phyloP scores from a whole-genome alignment of 2,888 invertebrate genomes.

The Linhomoeus sp. region DNA sequence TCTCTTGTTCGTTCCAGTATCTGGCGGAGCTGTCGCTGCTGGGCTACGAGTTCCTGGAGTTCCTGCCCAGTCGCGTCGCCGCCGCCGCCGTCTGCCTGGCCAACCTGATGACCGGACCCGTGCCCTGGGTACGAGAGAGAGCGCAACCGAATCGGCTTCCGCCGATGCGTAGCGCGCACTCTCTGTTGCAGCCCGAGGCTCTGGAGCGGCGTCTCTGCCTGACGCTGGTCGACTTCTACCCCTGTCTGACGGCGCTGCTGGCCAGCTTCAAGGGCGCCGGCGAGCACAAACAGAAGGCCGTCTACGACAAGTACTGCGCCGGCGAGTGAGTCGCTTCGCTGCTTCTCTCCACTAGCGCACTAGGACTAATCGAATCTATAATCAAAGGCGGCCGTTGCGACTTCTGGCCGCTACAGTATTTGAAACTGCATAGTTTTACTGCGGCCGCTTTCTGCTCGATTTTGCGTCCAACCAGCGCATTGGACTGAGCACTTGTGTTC shows the following conservation, averaged over 20 bases:
- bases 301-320: conserved; percentile 28
- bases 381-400: too few relatives aligned
- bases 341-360: too few relatives aligned
- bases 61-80: conserved; percentile 29
- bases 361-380: too few relatives aligned
- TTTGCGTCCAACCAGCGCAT: too few relatives aligned
- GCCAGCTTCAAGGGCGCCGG: conserved; percentile 16
- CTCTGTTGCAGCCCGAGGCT: conserved; percentile 11
- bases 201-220: conserved; percentile 19
- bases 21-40: conserved; percentile 29
- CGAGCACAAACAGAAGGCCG: conserved; percentile 26
- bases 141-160: too few relatives aligned
- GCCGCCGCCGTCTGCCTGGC: conserved; percentile 30
- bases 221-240: conserved; percentile 17
- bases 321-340: conserved; percentile 16
- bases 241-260: conserved; percentile 22
- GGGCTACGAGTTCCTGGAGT: conserved; percentile 27
- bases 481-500: too few relatives aligned
- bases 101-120: conserved; percentile 23
- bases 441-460: too few relatives aligned
- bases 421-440: too few relatives aligned
- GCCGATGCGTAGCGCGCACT: too few relatives aligned
- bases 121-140: conserved; percentile 27
- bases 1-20: conserved; percentile 22
- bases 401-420: too few relatives aligned